Evolutionary conservation across 1,140 invertebrate genomes (phyloP), one percentile per base, ranked within the genome.

Genomic region (Seison nebaliae): DNA sequence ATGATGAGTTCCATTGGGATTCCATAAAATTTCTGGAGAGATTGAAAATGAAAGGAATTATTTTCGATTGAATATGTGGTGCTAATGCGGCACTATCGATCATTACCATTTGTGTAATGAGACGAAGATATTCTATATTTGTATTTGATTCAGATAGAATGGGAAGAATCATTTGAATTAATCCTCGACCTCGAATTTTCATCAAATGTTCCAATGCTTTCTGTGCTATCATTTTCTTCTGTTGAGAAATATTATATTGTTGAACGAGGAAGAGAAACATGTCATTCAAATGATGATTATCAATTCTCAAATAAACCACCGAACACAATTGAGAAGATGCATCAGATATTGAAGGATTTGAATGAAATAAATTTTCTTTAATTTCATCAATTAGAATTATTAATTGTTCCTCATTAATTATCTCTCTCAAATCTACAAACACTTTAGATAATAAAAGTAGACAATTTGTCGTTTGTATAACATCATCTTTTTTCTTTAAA

Each of bases 361-460:
- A 74, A 69, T 94, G 86, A 49, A 76, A 79, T 14, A 94, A 62
- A 3, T 84, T 83, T 63, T 75, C 76, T 42, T 76, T 65, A 5
- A 91, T 79, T 3, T 83, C 93, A 52, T 91, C 78, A 1, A 84
- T 78, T 48, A 51, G 59, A 14, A 18, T 19, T 8, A 43, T 14
- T 17, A 40, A 76, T 71, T 91, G 86, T 47, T 94, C 86, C 49
- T 71, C 71, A 35, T 76, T 84, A 71, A 96, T 88, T 46, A 98
- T 96, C 67, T 98, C 91, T 1, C 78, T 80, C 1, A 98, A 64
- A 4, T 86, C 86, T 53, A 94, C 91, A n/a, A n/a, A n/a, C n/a
- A n/a, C n/a, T n/a, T n/a, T n/a, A n/a, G n/a, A n/a, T n/a, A n/a
- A n/a, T n/a, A n/a, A n/a, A n/a, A n/a, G n/a, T n/a, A n/a, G n/a